Evolutionary conservation across 2,113 vertebrate genomes (phyloP), one percentile per base, ranked within the genome.

Genomic region (Nothobranchius furzeri): DNA sequence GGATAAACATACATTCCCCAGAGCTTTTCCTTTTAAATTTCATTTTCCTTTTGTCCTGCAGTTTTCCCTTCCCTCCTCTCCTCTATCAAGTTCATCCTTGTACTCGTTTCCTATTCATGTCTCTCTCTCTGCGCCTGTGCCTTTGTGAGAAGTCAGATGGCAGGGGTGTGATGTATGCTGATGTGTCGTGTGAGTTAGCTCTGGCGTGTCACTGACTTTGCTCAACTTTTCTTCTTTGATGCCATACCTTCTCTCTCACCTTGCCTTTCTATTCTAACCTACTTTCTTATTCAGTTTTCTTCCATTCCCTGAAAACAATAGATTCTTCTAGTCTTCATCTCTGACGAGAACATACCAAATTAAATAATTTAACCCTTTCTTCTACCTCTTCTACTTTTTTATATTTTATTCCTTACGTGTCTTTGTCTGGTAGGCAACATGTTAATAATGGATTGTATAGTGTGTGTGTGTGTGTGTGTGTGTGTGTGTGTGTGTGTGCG

Each of bases 361-460:
- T 92, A 75, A 91, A 90, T 92, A 81, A 90, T 92, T 92, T 78
- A 92, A 85, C 78, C 76, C 63, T 83, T 87, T 82, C 75, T 86
- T 64, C 73, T 5, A 30, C 58, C 83, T 76, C 47, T 75, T 82
- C 68, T 77, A 72, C 85, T 80, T 87, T 87, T 88, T 63, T 64
- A 48, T 77, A 50, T 69, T 82, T 80, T 52, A 70, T 85, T 58
- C 60, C 81, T 79, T 84, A 78, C 87, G 85, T 60, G 84, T 88
- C 88, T 91, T 89, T 89, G 83, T 89, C 79, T 90, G 84, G 53
- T 64, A 81, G 85, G 74, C 75, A 75, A 73, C 68, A 24, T 79
- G 69, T 93, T 88, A 93, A 93, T 91, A 91, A 92, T 92, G 75
- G 65, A 92, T 91, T 71, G 89, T 85, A 90, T 90, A 79, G 87